Conservation (phyloP, 2,113 vertebrate species). For the Sander lucioperca region DNA sequence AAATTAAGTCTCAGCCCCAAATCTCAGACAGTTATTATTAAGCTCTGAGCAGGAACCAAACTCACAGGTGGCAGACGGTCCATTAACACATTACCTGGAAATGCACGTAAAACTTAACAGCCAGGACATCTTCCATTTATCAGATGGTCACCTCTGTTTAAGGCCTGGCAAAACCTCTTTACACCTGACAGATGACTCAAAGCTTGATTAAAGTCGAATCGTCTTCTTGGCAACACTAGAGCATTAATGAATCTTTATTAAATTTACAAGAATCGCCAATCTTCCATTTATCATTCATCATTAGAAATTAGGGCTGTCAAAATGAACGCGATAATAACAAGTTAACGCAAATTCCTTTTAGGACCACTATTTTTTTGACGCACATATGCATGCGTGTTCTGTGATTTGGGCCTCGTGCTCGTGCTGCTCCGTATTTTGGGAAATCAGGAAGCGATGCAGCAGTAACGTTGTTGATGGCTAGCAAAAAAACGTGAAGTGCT, state of each 20-base stretch:
- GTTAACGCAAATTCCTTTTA: too few relatives aligned
- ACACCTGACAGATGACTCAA: constrained; percentile 14
- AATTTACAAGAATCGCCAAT: not conserved
- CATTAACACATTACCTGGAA: constrained; percentile 67
- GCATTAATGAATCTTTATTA: not conserved
- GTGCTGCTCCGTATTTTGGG: too few relatives aligned
- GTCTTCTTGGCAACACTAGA: constrained; percentile 9
- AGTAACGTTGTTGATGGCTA: too few relatives aligned
- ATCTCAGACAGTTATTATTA: constrained; percentile 22
- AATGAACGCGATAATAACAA: too few relatives aligned
- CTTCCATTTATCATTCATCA: not conserved
- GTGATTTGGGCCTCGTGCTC: too few relatives aligned
- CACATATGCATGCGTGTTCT: too few relatives aligned
- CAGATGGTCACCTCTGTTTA: constrained; percentile 50
- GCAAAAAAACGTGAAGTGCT: too few relatives aligned
- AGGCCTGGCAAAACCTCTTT: constrained; percentile 21
- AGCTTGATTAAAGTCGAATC: constrained; percentile 10
- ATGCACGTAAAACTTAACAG: constrained; percentile 58
- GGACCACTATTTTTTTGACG: too few relatives aligned
- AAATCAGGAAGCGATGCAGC: too few relatives aligned
- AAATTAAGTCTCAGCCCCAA: not conserved
- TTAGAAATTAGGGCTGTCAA: not conserved
- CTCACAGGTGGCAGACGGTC: constrained; percentile 54
- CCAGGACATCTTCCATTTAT: constrained; percentile 54
- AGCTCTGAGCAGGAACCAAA: not conserved